Conservation (phyloP, 2,888 invertebrate genomes). For the Chymomyza procnemis region DNA sequence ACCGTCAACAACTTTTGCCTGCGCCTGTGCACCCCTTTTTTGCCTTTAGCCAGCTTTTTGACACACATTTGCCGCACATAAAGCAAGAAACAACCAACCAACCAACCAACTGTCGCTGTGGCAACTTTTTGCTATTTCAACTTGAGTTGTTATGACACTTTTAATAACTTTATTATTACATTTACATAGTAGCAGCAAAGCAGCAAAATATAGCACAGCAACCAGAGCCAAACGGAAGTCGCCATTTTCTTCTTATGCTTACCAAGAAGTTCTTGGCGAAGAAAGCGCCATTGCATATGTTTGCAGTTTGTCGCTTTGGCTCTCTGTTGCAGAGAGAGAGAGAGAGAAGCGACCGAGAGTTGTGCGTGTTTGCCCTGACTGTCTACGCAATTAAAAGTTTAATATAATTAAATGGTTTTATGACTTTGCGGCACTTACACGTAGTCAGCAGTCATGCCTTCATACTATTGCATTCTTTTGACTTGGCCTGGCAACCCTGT, state of each 20-base stretch:
- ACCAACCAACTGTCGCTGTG: conserved; percentile 46
- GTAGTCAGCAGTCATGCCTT: conserved; percentile 36
- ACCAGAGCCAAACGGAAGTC: conserved; percentile 19
- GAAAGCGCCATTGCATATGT: conserved; percentile 51
- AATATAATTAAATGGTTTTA: conserved; percentile 77
- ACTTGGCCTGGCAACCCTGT: conserved; percentile 34
- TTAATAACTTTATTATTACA: conserved; percentile 78
- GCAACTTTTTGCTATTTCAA: conserved; percentile 66
- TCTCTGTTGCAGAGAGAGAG: conserved; percentile 7
- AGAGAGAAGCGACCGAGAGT: too few species aligned
- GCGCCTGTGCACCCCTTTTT: not conserved
- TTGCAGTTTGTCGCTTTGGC: conserved; percentile 36
- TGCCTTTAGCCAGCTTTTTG: not conserved
- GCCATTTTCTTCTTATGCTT: conserved; percentile 26
- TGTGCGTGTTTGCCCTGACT: conserved; percentile 29
- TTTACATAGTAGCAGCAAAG: conserved; percentile 64
- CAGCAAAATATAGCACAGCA: conserved; percentile 1
- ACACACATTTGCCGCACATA: conserved; percentile 24
- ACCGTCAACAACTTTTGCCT: conserved; percentile 30
- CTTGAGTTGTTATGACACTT: conserved; percentile 77
- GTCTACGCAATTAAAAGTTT: conserved; percentile 77
- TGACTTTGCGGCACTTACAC: conserved; percentile 56
- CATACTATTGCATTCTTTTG: conserved; percentile 13
- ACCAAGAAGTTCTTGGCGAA: conserved; percentile 23
- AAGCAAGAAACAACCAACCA: too few species aligned